phyloP scores from a whole-genome alignment of 2,888 invertebrate genomes.

The Bellardia bayeri region DNA sequence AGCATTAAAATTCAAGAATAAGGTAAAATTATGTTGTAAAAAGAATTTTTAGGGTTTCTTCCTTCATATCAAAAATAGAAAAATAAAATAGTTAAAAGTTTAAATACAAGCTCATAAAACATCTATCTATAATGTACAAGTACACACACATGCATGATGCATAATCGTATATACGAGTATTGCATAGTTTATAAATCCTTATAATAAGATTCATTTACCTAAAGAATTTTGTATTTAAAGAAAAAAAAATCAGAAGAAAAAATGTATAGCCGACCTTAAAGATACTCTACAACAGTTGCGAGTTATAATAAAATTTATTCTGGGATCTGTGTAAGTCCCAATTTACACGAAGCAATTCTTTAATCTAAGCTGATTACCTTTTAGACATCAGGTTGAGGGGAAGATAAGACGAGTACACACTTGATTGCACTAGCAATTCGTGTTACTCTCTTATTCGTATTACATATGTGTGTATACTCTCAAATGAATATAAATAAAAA shows the following conservation, averaged over 20 bases:
- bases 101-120: background rate
- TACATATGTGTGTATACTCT: too few relatives aligned
- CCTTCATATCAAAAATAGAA: slow-evolving; percentile 7
- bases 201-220: slow-evolving; percentile 69
- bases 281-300: too few relatives aligned
- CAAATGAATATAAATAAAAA: too few relatives aligned
- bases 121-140: background rate
- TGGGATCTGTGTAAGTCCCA: too few relatives aligned
- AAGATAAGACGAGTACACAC: too few relatives aligned
- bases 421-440: too few relatives aligned
- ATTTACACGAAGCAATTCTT: too few relatives aligned
- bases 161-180: background rate
- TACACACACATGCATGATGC: background rate
- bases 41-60: slow-evolving; percentile 52
- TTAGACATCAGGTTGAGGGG: too few relatives aligned
- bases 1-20: slow-evolving; percentile 59
- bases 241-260: slow-evolving; percentile 32
- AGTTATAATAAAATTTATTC: too few relatives aligned
- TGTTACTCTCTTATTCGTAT: too few relatives aligned
- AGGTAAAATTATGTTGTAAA: slow-evolving; percentile 49
- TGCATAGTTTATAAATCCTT: slow-evolving; percentile 52
- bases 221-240: slow-evolving; percentile 59
- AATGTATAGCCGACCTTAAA: too few relatives aligned
- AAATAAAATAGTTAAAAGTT: background rate
- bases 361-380: too few relatives aligned